Evolutionary conservation across 2,113 vertebrate species (phyloP).

Genomic region (Eulemur macaco): DNA sequence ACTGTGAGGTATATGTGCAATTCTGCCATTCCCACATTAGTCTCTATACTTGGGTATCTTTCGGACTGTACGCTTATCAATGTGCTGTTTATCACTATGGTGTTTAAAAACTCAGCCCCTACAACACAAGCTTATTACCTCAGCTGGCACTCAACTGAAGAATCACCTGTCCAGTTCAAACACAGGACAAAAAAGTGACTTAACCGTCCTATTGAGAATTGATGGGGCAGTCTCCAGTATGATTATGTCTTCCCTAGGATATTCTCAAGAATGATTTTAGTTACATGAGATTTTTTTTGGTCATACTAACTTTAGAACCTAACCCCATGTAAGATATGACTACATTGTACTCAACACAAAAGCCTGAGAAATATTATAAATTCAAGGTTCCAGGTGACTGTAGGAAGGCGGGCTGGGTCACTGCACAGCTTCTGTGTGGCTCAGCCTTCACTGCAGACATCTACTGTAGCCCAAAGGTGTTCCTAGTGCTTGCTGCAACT

Average conservation of each 20-base stretch:
- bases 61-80: neutral
- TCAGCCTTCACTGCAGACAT: neutral
- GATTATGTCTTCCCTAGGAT: neutral
- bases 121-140: neutral
- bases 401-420: neutral
- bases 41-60: neutral
- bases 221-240: neutral
- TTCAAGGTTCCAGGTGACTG: neutral
- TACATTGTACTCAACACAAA: neutral
- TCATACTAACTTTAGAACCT: neutral
- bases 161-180: neutral
- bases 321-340: neutral
- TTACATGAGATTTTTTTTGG: neutral
- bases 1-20: neutral
- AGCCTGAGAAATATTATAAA: neutral
- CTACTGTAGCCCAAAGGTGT: neutral
- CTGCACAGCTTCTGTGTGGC: neutral
- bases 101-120: neutral
- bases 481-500: neutral
- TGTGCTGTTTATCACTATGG: neutral
- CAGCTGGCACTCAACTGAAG: neutral
- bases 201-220: neutral
- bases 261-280: conserved; percentile 9
- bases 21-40: neutral
- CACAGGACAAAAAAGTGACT: neutral